Percentiles rank a stretch among this genome's conserved stretches.
phyloP scores from a whole-genome alignment of 2,797 vertebrate species.

The Tokudaia tokunoshimensis region DNA sequence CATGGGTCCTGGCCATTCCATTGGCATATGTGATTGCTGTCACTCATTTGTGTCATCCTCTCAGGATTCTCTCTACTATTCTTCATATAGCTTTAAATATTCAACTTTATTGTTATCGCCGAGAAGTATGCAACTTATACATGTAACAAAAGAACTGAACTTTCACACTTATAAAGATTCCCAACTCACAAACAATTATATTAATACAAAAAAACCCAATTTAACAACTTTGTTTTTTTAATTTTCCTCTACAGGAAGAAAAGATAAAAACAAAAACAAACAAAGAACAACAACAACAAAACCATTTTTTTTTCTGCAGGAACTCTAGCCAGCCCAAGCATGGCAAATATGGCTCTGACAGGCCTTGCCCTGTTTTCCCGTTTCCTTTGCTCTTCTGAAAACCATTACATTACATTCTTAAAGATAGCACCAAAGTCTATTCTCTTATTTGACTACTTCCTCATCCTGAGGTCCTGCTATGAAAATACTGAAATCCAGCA shows the following conservation, averaged over 20 bases:
- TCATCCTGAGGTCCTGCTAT: background rate
- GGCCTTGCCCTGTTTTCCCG: background rate
- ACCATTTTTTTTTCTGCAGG: background rate
- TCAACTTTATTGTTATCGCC: background rate
- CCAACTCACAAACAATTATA: background rate
- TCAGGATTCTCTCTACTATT: background rate
- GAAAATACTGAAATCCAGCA: background rate
- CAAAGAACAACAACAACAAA: background rate
- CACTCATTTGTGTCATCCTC: background rate
- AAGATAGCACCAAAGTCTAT: background rate
- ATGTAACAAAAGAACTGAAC: background rate
- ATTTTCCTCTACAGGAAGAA: conserved; percentile 1
- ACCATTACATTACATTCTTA: background rate
- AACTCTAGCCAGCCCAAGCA: background rate
- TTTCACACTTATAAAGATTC: background rate
- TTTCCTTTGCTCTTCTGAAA: background rate
- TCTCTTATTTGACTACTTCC: background rate
- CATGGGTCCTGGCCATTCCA: too few relatives aligned
- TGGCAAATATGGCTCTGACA: background rate
- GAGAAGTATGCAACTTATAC: background rate
- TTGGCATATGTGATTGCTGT: background rate
- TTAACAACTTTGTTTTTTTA: background rate
- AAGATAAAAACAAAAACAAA: background rate
- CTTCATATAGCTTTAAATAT: background rate
- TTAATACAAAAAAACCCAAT: background rate